Evolutionary conservation across 2,797 vertebrate species (phyloP).

Genomic region (Cuniculus paca): DNA sequence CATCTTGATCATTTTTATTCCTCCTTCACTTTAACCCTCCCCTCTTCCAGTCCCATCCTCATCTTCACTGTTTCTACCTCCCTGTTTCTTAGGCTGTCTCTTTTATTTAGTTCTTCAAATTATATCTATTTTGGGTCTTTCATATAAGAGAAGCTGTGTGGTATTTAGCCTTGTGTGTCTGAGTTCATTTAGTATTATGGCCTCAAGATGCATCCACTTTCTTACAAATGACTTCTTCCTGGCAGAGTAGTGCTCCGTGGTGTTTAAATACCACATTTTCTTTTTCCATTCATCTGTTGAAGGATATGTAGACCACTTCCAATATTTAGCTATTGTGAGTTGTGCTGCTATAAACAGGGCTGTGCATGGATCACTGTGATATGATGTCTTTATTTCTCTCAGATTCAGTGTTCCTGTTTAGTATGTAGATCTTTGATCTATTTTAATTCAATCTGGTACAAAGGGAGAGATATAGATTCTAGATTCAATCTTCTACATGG

Average conservation of each 20-base stretch:
- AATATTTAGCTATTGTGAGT: background rate
- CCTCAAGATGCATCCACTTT: background rate
- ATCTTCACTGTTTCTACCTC: background rate
- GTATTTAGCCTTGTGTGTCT: background rate
- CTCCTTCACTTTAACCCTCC: background rate
- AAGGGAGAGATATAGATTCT: background rate
- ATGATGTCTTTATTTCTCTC: background rate
- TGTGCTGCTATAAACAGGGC: background rate
- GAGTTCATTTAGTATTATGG: background rate
- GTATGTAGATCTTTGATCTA: background rate
- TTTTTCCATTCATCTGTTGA: background rate
- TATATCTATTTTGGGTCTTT: background rate
- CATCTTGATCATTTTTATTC: background rate
- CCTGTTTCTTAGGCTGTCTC: background rate
- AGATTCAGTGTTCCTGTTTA: background rate
- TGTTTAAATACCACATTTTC: background rate
- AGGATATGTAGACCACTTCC: background rate
- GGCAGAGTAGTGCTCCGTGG: background rate
- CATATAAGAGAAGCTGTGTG: background rate
- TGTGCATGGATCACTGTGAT: background rate
- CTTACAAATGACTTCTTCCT: background rate
- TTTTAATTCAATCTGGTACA: background rate
- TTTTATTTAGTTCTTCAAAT: background rate
- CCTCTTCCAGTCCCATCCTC: background rate
- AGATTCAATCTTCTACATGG: background rate